phyloP scores from a whole-genome alignment of 2,888 invertebrate species.

The Marasmarcha lunaedactyla region DNA sequence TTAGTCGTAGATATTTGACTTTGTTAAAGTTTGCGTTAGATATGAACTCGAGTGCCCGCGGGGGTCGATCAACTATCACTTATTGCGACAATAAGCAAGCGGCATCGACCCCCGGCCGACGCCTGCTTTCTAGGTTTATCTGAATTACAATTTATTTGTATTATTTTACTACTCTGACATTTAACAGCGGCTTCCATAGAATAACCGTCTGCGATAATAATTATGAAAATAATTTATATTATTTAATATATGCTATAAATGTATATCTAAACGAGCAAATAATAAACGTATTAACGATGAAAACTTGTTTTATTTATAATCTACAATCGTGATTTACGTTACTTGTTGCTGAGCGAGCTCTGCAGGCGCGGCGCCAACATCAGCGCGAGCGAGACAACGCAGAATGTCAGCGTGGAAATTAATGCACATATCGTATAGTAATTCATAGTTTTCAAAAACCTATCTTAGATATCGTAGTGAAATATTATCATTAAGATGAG shows the following conservation, averaged over 20 bases:
- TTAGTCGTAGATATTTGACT: slow-evolving; percentile 25
- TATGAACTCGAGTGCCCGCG: background rate
- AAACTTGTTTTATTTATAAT: background rate
- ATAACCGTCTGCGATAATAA: slow-evolving; percentile 38
- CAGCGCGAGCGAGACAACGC: too few relatives aligned
- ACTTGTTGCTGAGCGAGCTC: too few relatives aligned
- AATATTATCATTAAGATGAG: too few relatives aligned
- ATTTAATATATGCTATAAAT: slow-evolving; percentile 33
- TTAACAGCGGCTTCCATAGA: slow-evolving; percentile 35
- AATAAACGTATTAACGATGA: slow-evolving; percentile 4
- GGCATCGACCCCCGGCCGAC: slow-evolving; percentile 21
- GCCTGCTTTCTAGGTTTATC: background rate
- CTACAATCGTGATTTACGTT: too few relatives aligned
- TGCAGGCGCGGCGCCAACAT: too few relatives aligned
- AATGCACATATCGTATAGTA: too few relatives aligned
- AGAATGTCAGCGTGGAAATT: too few relatives aligned
- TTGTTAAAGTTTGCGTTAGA: background rate
- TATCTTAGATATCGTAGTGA: too few relatives aligned
- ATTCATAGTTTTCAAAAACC: too few relatives aligned
- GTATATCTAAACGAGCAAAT: slow-evolving; percentile 5
- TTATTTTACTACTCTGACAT: slow-evolving; percentile 26
- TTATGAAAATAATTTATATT: slow-evolving; percentile 35
- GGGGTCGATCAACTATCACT: slow-evolving; percentile 48
- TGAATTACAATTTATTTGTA: slow-evolving; percentile 4
- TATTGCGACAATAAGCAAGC: slow-evolving; percentile 56